Evolutionary conservation across 2,113 vertebrate species (phyloP).

Genomic region (Sander vitreus): DNA sequence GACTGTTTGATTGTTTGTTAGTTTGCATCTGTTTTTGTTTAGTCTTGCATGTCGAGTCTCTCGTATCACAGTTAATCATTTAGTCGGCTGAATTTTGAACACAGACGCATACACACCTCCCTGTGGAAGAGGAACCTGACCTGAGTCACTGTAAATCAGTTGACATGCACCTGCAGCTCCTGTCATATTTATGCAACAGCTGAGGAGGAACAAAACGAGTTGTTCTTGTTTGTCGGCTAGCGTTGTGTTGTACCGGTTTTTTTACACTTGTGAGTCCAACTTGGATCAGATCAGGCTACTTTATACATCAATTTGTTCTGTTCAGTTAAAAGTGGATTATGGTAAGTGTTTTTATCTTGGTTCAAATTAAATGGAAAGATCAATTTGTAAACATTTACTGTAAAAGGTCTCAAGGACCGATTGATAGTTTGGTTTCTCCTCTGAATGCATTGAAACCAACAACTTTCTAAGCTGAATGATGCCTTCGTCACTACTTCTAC

Average conservation of each 20-base stretch:
- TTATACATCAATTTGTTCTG: background rate
- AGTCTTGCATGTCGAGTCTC: background rate
- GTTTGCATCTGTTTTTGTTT: conserved; percentile 13
- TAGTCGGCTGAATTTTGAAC: background rate
- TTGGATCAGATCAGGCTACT: background rate
- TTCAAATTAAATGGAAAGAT: background rate
- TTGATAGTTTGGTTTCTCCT: background rate
- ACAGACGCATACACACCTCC: background rate
- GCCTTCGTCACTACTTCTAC: background rate
- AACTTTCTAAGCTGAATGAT: background rate
- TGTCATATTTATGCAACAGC: conserved; percentile 38
- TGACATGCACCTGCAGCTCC: conserved; percentile 7
- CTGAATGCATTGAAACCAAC: background rate
- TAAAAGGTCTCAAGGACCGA: rapidly evolving
- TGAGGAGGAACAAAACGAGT: conserved; percentile 53
- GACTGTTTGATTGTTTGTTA: background rate
- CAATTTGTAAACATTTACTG: background rate
- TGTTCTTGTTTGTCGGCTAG: conserved; percentile 45
- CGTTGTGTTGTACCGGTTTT: background rate
- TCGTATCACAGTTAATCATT: conserved; percentile 2
- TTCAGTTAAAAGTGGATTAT: background rate
- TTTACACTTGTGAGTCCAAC: background rate
- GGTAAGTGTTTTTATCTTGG: conserved; percentile 45
- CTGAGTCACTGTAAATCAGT: conserved; percentile 20
- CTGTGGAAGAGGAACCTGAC: conserved; percentile 19